Conservation (phyloP, 2,888 invertebrate species). For the Belgica antarctica region DNA sequence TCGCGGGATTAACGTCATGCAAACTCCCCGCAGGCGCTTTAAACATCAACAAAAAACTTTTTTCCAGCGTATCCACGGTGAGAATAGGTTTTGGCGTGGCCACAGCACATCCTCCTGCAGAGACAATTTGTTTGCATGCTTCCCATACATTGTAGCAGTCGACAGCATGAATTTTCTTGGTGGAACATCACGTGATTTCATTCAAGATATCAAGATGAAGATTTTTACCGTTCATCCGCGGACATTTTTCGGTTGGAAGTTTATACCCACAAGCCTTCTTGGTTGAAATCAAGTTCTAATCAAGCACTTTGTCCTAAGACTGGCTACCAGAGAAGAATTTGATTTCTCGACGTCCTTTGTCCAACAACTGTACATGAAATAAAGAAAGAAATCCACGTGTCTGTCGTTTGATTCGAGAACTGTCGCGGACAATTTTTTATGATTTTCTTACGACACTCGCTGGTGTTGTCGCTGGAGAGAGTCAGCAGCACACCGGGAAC, state of each 20-base stretch:
- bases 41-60: neutral
- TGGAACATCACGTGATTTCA: neutral
- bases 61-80: conserved; percentile 1
- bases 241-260: too few relatives aligned
- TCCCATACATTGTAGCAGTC: neutral
- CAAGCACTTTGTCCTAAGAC: too few relatives aligned
- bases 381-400: too few relatives aligned
- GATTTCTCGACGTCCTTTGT: too few relatives aligned
- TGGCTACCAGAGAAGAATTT: too few relatives aligned
- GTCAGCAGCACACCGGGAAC: neutral
- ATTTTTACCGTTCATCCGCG: too few relatives aligned
- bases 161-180: neutral
- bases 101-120: conserved; percentile 15
- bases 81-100: neutral
- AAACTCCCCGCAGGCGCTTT: neutral
- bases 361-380: too few relatives aligned
- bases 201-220: too few relatives aligned
- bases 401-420: too few relatives aligned
- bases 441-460: neutral
- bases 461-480: too few relatives aligned
- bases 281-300: too few relatives aligned
- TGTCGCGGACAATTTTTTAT: neutral
- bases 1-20: neutral
- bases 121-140: neutral
- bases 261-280: too few relatives aligned